A percentile compares a stretch with the other conserved stretches of the same genome.
These are phyloP conservation scores for Calameuta pallipes DNA, from an alignment of 2,888 invertebrate species.

Conservation along the genomic window DNA sequence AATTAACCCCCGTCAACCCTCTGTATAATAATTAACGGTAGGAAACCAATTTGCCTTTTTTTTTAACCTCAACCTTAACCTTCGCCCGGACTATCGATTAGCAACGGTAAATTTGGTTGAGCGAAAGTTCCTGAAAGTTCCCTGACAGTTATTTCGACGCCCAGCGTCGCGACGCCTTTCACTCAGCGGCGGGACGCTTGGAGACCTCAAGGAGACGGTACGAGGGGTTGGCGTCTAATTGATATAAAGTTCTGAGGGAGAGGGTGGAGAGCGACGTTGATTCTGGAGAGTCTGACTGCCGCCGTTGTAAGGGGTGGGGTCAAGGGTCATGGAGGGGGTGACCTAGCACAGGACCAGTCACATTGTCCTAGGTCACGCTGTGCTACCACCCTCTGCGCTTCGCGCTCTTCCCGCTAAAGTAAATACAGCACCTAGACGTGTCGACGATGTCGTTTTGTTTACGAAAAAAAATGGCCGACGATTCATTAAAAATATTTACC, in stretches of 20 bases:
- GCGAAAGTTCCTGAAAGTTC: background rate
- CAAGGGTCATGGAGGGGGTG: background rate
- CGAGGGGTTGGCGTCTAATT: conserved; percentile 29
- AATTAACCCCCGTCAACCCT: background rate
- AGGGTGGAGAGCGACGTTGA: background rate
- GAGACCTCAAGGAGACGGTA: conserved; percentile 17
- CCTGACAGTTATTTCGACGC: background rate
- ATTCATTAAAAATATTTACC: background rate
- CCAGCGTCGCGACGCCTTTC: background rate
- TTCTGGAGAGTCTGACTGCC: background rate
- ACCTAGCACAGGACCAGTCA: conserved; percentile 30
- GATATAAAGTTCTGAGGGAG: conserved; percentile 34
- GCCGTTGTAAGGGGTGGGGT: background rate
- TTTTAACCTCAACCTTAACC: background rate
- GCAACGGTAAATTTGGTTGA: background rate
- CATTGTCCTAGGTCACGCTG: conserved; percentile 43
- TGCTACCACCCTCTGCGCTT: background rate
- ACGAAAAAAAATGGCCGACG: background rate
- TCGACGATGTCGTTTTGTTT: background rate
- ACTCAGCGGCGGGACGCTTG: background rate
- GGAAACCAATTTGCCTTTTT: background rate
- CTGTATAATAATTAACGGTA: background rate
- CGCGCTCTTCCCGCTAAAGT: background rate
- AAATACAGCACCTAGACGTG: background rate
- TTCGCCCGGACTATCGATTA: background rate